These are phyloP conservation scores for Plectropomus leopardus DNA, from an alignment of 2,113 vertebrate species.

Conservation along the genomic window DNA sequence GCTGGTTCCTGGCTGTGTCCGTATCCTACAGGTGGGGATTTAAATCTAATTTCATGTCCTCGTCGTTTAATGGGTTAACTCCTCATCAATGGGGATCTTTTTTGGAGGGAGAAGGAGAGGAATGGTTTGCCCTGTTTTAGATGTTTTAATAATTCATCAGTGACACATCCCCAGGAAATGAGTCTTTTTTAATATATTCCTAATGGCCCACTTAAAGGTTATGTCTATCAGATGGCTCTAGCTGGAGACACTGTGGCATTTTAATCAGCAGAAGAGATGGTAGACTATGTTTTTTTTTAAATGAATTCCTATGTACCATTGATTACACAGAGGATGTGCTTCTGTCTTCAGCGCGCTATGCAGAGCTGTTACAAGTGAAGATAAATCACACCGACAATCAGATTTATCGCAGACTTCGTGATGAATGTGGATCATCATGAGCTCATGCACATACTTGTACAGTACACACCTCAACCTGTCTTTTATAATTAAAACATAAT, in stretches of 20 bases:
- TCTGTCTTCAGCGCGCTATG: slow-evolving; percentile 11
- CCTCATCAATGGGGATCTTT: slow-evolving; percentile 56
- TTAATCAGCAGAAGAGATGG: slow-evolving; percentile 75
- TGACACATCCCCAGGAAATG: slow-evolving; percentile 82
- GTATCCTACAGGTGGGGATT: slow-evolving; percentile 39
- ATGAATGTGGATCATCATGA: slow-evolving; percentile 1
- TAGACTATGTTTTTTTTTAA: slow-evolving; percentile 46
- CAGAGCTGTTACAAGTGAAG: neutral
- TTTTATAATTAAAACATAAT: neutral
- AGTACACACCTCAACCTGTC: neutral
- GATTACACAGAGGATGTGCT: slow-evolving; percentile 59
- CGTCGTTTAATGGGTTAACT: slow-evolving; percentile 56
- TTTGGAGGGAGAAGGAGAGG: slow-evolving; percentile 26
- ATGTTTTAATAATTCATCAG: slow-evolving; percentile 83
- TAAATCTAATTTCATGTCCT: slow-evolving; percentile 32
- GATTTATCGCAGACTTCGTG: neutral
- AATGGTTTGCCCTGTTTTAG: slow-evolving; percentile 66
- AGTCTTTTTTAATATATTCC: slow-evolving; percentile 86
- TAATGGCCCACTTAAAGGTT: slow-evolving; percentile 86
- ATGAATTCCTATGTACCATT: slow-evolving; percentile 66
- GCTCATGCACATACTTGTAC: neutral
- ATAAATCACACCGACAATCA: neutral
- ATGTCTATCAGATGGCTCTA: slow-evolving; percentile 83
- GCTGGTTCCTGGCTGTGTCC: slow-evolving; percentile 17
- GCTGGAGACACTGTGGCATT: slow-evolving; percentile 75